These are phyloP conservation scores for Bovichtus variegatus DNA, from an alignment of 2,797 vertebrate genomes.

Conservation along the genomic window DNA sequence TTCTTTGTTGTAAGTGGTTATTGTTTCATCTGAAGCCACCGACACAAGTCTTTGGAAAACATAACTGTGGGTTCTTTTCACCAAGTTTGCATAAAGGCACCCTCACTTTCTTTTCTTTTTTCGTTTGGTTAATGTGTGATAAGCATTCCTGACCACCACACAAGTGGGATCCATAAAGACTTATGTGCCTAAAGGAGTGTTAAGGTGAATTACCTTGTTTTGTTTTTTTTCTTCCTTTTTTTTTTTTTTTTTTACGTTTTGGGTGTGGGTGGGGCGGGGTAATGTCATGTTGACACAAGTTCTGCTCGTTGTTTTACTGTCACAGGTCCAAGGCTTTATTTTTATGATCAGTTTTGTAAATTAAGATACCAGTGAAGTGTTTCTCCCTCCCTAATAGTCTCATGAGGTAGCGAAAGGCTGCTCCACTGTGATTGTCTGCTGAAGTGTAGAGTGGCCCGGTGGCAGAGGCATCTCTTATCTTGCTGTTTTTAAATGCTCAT, in stretches of 20 bases:
- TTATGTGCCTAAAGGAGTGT: conserved; percentile 85
- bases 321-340: conserved; percentile 70
- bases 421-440: conserved; percentile 76
- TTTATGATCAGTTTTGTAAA: conserved; percentile 73
- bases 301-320: conserved; percentile 60
- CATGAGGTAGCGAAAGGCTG: conserved; percentile 73
- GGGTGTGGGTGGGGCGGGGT: conserved; percentile 22
- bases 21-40: conserved; percentile 59
- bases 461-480: conserved; percentile 51
- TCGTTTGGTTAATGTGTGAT: conserved; percentile 61
- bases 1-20: conserved; percentile 50
- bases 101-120: conserved; percentile 46
- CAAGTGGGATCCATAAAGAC: conserved; percentile 79
- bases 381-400: conserved; percentile 60
- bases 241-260: neutral
- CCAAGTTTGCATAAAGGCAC: conserved; percentile 54
- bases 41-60: conserved; percentile 56
- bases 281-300: conserved; percentile 59
- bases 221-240: neutral
- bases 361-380: conserved; percentile 76
- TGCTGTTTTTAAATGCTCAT: conserved; percentile 27
- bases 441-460: conserved; percentile 43
- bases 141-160: conserved; percentile 80
- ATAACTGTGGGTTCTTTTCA: conserved; percentile 50
- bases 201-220: conserved; percentile 56